phyloP scores from a whole-genome alignment of 2,888 invertebrate genomes.

The Formica aserva region DNA sequence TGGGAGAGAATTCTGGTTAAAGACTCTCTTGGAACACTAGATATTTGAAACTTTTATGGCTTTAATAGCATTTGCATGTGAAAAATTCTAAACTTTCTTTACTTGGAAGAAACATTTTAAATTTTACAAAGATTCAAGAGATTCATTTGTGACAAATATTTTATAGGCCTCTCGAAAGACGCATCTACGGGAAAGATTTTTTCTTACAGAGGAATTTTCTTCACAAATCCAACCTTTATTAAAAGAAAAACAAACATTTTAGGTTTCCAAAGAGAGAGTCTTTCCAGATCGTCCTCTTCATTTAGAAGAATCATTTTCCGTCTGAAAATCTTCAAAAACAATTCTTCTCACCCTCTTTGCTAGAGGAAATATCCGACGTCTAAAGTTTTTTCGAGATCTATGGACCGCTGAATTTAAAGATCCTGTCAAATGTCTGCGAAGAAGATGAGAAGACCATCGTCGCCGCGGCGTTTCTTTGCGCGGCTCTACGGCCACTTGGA shows the following conservation, averaged over 20 bases:
- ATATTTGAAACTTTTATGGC: neutral
- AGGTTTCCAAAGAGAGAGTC: neutral
- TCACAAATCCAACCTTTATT: neutral
- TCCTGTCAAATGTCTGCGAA: constrained; percentile 73
- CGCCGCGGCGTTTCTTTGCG: constrained; percentile 93
- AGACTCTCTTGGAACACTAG: neutral
- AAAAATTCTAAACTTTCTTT: neutral
- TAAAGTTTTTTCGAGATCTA: neutral
- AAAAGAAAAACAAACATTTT: neutral
- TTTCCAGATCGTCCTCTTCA: neutral
- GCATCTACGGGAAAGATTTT: neutral
- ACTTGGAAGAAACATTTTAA: neutral
- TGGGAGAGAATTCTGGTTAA: neutral
- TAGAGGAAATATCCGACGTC: neutral
- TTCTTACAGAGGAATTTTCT: neutral
- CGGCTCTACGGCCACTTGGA: constrained; percentile 93
- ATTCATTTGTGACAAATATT: neutral
- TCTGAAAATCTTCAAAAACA: neutral
- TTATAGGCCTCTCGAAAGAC: neutral
- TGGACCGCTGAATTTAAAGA: neutral
- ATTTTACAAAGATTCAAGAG: neutral
- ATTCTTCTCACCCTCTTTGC: neutral
- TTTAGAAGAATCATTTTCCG: neutral
- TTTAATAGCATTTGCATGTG: neutral
- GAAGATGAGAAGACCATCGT: constrained; percentile 88